A percentile compares a stretch with the other conserved stretches of the same genome.
Conservation (phyloP, 2,797 vertebrate species). For the Hydrolagus colliei region DNA sequence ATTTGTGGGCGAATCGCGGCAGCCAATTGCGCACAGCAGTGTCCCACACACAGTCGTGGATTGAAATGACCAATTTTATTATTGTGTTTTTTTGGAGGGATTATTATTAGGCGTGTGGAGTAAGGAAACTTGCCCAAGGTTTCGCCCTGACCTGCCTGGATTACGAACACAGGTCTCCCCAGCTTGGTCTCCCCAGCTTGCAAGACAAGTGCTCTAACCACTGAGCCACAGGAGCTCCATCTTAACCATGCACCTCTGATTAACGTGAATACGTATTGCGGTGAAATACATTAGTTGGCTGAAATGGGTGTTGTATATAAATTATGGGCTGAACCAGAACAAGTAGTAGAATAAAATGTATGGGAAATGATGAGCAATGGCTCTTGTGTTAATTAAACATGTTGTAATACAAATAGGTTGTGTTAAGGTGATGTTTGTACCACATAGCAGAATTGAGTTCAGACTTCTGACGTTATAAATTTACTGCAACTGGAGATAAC, state of each 20-base stretch:
- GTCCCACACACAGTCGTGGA: too few relatives aligned
- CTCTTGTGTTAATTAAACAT: constrained; percentile 25
- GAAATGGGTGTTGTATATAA: background rate
- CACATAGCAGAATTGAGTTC: background rate
- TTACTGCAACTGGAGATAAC: background rate
- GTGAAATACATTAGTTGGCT: background rate
- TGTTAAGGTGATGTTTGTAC: background rate
- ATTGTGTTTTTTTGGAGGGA: too few relatives aligned
- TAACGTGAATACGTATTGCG: background rate
- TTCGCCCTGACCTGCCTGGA: background rate
- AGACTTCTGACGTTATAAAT: constrained; percentile 22
- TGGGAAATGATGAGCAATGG: background rate
- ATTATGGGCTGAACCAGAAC: background rate
- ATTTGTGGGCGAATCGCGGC: too few relatives aligned
- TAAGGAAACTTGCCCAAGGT: background rate
- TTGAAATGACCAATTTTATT: too few relatives aligned
- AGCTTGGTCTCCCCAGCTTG: too few relatives aligned
- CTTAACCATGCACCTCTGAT: background rate
- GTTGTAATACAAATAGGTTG: background rate
- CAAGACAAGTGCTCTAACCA: too few relatives aligned
- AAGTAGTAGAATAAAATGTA: background rate
- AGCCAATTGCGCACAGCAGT: too few relatives aligned
- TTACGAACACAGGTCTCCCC: too few relatives aligned
- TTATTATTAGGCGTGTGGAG: too few relatives aligned
- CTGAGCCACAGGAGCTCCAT: too few relatives aligned